These are phyloP conservation scores for Scaptomyza flava DNA, from an alignment of 2,888 invertebrate genomes.

Conservation along the genomic window DNA sequence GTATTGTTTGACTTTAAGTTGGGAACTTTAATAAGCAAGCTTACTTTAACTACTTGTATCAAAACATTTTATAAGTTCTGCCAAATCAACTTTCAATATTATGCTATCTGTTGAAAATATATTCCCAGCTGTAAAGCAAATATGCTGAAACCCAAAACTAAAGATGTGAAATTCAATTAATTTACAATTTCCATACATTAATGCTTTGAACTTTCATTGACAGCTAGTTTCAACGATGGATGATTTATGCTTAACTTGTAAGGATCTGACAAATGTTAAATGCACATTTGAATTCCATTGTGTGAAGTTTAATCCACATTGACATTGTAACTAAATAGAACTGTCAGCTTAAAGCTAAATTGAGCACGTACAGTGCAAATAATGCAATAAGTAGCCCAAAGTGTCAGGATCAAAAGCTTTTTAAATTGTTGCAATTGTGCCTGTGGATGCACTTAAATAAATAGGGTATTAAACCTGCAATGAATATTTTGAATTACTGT, in stretches of 20 bases:
- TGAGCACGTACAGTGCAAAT: conserved; percentile 14
- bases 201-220: conserved; percentile 8
- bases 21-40: background rate
- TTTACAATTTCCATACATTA: conserved; percentile 33
- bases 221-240: conserved; percentile 29
- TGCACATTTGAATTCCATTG: conserved; percentile 15
- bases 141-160: no score
- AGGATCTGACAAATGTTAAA: conserved; percentile 13
- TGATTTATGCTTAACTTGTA: conserved; percentile 23
- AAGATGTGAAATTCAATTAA: conserved; percentile 9
- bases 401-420: conserved; percentile 8
- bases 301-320: conserved; percentile 5
- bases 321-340: conserved; percentile 43
- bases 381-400: background rate
- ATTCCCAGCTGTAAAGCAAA: no score
- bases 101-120: no score
- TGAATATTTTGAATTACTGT: background rate
- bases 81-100: background rate
- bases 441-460: background rate
- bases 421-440: conserved; percentile 9
- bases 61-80: background rate
- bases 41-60: background rate
- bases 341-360: conserved; percentile 39
- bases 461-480: background rate
- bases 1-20: conserved; percentile 7